These are phyloP conservation scores for Melanotaenia parkinsoni DNA, from an alignment of 2,797 vertebrate species.

Conservation along the genomic window DNA sequence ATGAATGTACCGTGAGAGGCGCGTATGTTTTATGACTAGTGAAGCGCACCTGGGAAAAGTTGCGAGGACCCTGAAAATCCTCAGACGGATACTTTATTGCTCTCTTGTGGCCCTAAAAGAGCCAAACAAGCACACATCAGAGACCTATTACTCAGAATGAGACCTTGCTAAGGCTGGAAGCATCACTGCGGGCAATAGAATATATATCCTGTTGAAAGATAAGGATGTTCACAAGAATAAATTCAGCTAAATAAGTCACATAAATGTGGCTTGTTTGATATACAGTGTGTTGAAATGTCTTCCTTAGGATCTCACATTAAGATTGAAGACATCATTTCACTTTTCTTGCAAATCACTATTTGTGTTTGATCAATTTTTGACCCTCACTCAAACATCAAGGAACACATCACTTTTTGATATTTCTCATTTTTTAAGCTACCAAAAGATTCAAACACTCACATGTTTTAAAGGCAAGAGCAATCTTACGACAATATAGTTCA, in stretches of 20 bases:
- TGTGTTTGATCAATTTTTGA: neutral
- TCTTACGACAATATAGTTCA: neutral
- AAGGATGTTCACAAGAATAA: conserved; percentile 41
- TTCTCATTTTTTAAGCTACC: neutral
- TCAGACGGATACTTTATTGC: conserved; percentile 76
- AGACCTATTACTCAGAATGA: conserved; percentile 83
- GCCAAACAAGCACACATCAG: conserved; percentile 82
- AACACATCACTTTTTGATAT: neutral
- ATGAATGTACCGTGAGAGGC: conserved; percentile 50
- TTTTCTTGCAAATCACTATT: neutral
- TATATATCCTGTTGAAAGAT: conserved; percentile 61
- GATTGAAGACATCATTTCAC: neutral
- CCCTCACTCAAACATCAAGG: neutral
- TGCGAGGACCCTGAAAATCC: conserved; percentile 65
- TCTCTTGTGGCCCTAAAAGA: conserved; percentile 75
- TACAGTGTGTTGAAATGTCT: neutral
- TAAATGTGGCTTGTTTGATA: neutral
- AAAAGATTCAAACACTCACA: neutral
- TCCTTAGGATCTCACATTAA: neutral
- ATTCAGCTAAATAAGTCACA: conserved; percentile 28
- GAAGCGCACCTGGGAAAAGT: conserved; percentile 75
- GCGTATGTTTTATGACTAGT: conserved; percentile 71
- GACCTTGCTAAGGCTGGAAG: conserved; percentile 70
- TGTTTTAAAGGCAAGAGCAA: neutral
- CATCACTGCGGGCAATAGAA: conserved; percentile 55